Conservation (phyloP, 2,797 vertebrate genomes). For the Lutjanus argentimaculatus region DNA sequence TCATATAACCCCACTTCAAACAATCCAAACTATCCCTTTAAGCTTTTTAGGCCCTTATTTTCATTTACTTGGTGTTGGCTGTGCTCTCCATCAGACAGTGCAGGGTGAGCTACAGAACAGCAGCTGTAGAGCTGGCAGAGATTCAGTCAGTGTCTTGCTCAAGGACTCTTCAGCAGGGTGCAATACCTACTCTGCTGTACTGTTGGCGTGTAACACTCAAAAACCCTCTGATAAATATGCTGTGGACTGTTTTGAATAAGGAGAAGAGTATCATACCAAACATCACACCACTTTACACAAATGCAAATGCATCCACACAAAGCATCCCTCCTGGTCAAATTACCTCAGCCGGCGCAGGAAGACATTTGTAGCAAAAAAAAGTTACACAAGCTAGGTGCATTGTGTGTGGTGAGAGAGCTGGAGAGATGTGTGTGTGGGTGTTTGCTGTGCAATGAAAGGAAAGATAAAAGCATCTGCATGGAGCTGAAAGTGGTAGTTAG, state of each 20-base stretch:
- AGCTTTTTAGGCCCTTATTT: background rate
- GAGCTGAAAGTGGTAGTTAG: constrained; percentile 54
- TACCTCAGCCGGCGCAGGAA: constrained; percentile 82
- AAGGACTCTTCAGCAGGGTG: constrained; percentile 4
- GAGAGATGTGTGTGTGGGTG: constrained; percentile 63
- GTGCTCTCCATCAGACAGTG: background rate
- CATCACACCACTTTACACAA: background rate
- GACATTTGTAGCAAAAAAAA: constrained; percentile 74
- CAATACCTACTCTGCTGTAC: background rate
- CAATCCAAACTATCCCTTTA: no score
- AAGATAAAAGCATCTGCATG: constrained; percentile 67
- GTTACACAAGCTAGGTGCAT: constrained; percentile 42
- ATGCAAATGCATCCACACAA: constrained; percentile 71
- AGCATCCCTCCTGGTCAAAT: constrained; percentile 81
- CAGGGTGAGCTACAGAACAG: background rate
- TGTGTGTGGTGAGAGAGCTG: constrained; percentile 25
- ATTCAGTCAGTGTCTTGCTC: constrained; percentile 20
- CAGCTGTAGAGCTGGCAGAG: constrained; percentile 12
- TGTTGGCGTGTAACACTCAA: background rate
- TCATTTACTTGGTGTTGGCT: background rate
- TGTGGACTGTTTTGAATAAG: constrained; percentile 11
- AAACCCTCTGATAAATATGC: background rate
- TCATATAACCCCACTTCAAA: no score
- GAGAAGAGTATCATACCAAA: background rate
- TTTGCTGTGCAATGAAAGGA: constrained; percentile 55